These are phyloP conservation scores for Orthonyx spaldingii DNA, from an alignment of 2,113 vertebrate species.

Conservation along the genomic window DNA sequence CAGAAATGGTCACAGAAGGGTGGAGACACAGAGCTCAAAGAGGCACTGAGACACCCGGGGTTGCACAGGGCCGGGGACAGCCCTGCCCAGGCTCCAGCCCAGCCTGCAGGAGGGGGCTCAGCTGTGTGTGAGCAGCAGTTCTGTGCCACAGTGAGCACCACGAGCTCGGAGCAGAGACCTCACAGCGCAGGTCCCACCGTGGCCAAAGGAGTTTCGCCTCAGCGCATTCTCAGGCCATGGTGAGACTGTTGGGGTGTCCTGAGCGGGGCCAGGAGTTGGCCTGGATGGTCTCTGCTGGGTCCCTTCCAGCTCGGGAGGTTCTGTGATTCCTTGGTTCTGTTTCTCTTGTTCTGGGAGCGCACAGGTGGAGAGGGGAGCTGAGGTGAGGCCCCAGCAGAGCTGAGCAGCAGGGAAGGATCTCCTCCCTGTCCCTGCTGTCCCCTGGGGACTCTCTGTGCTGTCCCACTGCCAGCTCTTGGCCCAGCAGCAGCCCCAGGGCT, in stretches of 20 bases:
- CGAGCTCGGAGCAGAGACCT: neutral
- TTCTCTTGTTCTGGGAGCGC: neutral
- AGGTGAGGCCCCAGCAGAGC: neutral
- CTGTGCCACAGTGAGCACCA: neutral
- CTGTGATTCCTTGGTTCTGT: neutral
- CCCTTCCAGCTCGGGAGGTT: neutral
- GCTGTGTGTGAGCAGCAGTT: neutral
- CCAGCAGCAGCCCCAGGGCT: neutral
- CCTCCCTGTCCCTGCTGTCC: neutral
- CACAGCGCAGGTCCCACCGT: neutral
- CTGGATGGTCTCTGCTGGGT: neutral
- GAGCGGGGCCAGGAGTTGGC: neutral
- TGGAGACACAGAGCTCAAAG: neutral
- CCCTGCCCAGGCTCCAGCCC: neutral
- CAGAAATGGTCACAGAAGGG: neutral
- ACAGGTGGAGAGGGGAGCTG: neutral
- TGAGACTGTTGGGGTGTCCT: neutral
- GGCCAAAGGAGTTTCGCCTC: neutral
- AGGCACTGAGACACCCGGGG: neutral
- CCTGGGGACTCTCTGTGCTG: neutral
- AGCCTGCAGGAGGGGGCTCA: neutral
- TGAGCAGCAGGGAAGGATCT: neutral
- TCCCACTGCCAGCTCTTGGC: neutral
- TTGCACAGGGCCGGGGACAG: neutral
- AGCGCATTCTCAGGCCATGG: fast-evolving